phyloP scores from a whole-genome alignment of 2,797 vertebrate species.

The Alauda arvensis region DNA sequence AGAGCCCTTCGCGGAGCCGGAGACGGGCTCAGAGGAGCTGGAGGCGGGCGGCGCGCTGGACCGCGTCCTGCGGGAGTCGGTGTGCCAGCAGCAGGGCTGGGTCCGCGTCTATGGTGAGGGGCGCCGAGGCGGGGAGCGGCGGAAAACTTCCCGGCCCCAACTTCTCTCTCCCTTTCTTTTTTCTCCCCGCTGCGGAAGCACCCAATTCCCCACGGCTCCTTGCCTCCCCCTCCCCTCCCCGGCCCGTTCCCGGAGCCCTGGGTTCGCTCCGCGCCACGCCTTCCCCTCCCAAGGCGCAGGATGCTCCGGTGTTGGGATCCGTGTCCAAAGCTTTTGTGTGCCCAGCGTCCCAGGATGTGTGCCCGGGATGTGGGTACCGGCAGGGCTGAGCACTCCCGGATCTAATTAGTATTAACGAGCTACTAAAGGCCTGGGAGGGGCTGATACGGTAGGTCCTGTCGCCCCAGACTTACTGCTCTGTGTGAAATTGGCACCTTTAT shows the following conservation, averaged over 20 bases:
- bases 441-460: slow-evolving; percentile 20
- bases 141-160: background rate
- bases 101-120: slow-evolving; percentile 87
- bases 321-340: slow-evolving; percentile 9
- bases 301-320: background rate
- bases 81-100: slow-evolving; percentile 93
- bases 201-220: background rate
- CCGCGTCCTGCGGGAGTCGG: slow-evolving; percentile 84
- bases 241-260: background rate
- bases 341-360: background rate
- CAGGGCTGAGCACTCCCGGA: background rate
- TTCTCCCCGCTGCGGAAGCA: background rate
- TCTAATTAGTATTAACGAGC: slow-evolving; percentile 26
- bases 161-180: background rate
- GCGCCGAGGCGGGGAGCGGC: background rate
- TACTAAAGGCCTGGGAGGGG: background rate
- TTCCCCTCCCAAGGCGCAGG: background rate
- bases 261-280: background rate
- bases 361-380: background rate
- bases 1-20: slow-evolving; percentile 52
- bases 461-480: background rate
- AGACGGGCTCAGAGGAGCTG: slow-evolving; percentile 69
- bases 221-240: background rate
- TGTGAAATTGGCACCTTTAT: background rate
- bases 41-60: slow-evolving; percentile 79